Evolutionary conservation across 1,140 invertebrate species (phyloP).

Genomic region (Scylla paramamosain): DNA sequence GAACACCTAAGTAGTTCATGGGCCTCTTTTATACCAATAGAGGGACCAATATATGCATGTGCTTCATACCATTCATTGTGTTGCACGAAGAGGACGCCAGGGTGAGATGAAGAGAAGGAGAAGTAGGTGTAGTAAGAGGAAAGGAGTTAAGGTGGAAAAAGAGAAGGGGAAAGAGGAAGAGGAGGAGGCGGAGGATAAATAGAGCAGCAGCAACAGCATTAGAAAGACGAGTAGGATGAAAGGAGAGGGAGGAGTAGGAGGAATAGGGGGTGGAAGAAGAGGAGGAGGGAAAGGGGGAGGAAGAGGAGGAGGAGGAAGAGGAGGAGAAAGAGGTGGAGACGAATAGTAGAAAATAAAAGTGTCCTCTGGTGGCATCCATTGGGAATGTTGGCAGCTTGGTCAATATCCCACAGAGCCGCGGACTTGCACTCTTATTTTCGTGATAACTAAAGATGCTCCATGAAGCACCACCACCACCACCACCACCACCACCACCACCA

Average conservation of each 20-base stretch:
- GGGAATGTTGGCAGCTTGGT: constrained; percentile 35
- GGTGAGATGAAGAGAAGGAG: constrained; percentile 21
- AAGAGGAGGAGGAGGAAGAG: neutral
- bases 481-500: neutral
- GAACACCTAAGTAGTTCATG: too few relatives aligned
- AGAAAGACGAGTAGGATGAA: neutral
- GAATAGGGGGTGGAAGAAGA: neutral
- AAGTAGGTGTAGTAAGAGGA: neutral
- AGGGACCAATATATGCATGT: too few relatives aligned
- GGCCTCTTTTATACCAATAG: too few relatives aligned
- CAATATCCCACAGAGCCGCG: neutral
- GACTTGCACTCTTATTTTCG: constrained; percentile 2
- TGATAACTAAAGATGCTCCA: constrained; percentile 25
- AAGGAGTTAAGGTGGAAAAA: neutral
- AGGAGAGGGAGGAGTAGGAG: neutral
- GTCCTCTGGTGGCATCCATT: neutral
- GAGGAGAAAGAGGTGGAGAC: neutral
- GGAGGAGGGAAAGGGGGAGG: neutral
- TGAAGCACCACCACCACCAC: neutral
- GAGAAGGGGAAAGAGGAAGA: neutral
- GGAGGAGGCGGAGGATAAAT: neutral
- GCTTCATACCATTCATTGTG: neutral
- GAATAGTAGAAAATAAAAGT: neutral
- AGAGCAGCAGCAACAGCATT: too few relatives aligned
- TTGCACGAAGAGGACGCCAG: constrained; percentile 1